phyloP scores from a whole-genome alignment of 1,140 invertebrate genomes.

The Aphidius ervi region DNA sequence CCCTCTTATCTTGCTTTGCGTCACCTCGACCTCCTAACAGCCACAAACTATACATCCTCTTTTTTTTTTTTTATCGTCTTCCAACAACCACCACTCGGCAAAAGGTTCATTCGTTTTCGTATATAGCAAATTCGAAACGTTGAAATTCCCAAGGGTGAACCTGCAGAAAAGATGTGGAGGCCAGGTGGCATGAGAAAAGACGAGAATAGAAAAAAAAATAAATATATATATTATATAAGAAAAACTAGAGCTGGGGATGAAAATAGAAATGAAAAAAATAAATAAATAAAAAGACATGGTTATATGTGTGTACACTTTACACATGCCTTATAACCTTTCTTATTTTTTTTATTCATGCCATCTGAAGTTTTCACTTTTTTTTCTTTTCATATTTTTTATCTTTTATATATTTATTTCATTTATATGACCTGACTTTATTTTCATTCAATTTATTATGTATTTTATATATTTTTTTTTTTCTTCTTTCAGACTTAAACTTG shows the following conservation, averaged over 20 bases:
- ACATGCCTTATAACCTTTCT: too few species aligned
- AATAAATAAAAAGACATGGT: too few species aligned
- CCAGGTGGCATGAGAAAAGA: neutral
- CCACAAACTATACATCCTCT: too few species aligned
- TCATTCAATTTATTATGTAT: slow-evolving; percentile 17
- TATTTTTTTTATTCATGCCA: too few species aligned
- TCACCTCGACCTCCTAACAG: too few species aligned
- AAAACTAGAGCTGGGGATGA: too few species aligned
- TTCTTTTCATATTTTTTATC: neutral
- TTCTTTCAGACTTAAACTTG: slow-evolving; percentile 72
- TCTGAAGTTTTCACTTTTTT: neutral
- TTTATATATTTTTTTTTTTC: slow-evolving; percentile 32
- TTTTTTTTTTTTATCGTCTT: too few species aligned
- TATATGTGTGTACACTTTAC: too few species aligned
- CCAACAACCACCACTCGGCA: too few species aligned
- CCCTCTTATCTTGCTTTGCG: too few species aligned
- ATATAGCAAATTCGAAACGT: slow-evolving; percentile 31
- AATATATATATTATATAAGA: neutral
- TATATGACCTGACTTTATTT: neutral
- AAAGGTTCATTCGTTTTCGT: too few species aligned
- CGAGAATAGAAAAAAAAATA: slow-evolving; percentile 1
- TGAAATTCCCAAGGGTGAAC: slow-evolving; percentile 31
- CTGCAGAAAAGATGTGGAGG: neutral
- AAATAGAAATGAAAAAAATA: too few species aligned
- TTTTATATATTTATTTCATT: slow-evolving; percentile 21